Base-by-base conservation (phyloP, 2,797 vertebrate genomes). In the Parotocinclus haroldoi region DNA sequence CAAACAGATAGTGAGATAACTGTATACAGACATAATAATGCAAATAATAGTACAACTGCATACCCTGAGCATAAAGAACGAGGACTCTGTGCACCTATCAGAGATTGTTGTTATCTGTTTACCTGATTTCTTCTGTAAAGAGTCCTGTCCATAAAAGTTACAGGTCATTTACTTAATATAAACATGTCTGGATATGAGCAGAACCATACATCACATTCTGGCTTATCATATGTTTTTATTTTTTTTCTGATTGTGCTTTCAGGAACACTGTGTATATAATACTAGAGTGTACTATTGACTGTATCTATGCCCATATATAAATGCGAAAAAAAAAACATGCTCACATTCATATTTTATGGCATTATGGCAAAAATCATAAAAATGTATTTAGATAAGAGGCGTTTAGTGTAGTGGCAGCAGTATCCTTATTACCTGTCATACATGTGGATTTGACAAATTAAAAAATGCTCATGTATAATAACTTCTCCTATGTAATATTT, bases 11-110 rank as follows among this genome's bases (percentile, higher is more conserved):
- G 82, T 64, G 50, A 86, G 89, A 91, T 91, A 89, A 88, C 86
- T 80, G 80, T 77, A 80, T 80, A 74, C 75, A 90, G 88, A 86
- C 89, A 90, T 83, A 91, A 90, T 90, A 91, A 90, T 89, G 89
- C 85, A 80, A 83, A 82, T 76, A 82, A 82, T 75, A 77, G 80
- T 73, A 56, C 77, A 83, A 79, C 76, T 78, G 75, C 81, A 78
- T 76, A 81, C 72, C 64, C 40, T 40, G 40, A 72, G 61, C 78
- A 70, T 75, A 79, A 79, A 81, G 82, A 85, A 84, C 75, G 79
- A 80, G 48, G 76, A 80, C 44, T 81, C 76, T 66, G 73, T 77
- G 66, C 80, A 78, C 78, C 76, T 81, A 86, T 87, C 85, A 82
- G 76, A 53, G 73, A 64, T 16, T 66, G 61, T 10, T 70, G 83